These are phyloP conservation scores for Menidia beryllina DNA, from an alignment of 2,113 vertebrate genomes.

Conservation along the genomic window DNA sequence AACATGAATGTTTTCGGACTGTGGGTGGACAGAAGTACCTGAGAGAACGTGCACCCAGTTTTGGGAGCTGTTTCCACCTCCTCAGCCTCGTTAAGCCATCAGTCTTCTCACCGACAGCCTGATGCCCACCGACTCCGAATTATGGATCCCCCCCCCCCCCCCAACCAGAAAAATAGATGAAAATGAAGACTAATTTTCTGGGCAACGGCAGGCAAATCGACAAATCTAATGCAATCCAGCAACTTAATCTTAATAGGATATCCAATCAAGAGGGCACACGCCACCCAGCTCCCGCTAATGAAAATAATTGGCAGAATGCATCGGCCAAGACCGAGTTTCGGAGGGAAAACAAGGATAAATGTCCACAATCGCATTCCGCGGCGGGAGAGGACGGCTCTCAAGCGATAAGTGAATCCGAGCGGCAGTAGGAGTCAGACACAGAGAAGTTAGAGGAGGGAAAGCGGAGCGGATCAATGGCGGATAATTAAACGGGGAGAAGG, in stretches of 20 bases:
- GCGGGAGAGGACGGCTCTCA: slow-evolving; percentile 46
- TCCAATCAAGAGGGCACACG: slow-evolving; percentile 42
- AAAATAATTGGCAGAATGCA: slow-evolving; percentile 62
- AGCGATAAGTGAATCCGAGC: slow-evolving; percentile 68
- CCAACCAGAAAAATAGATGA: slow-evolving; percentile 24
- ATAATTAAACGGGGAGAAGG: slow-evolving; percentile 72
- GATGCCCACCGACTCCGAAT: too few relatives aligned
- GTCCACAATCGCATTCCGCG: slow-evolving; percentile 43
- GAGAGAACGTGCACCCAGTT: too few relatives aligned
- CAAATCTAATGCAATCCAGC: slow-evolving; percentile 54
- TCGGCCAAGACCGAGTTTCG: slow-evolving; percentile 37
- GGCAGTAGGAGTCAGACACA: slow-evolving; percentile 45
- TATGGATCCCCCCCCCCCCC: slow-evolving; percentile 24
- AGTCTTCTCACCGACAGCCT: too few relatives aligned
- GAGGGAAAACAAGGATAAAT: slow-evolving; percentile 65
- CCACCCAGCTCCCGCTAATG: slow-evolving; percentile 53
- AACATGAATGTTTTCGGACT: too few relatives aligned
- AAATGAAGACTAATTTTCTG: neutral
- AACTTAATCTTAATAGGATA: slow-evolving; percentile 61
- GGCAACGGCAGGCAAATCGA: slow-evolving; percentile 29
- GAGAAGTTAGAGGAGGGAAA: slow-evolving; percentile 54
- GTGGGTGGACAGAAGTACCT: too few relatives aligned
- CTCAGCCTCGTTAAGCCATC: too few relatives aligned
- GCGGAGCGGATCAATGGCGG: slow-evolving; percentile 72
- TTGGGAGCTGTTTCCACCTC: too few relatives aligned